Evolutionary conservation across 2,888 invertebrate species (phyloP), one percentile per base, ranked within the genome.

Genomic region (Bellardia bayeri): DNA sequence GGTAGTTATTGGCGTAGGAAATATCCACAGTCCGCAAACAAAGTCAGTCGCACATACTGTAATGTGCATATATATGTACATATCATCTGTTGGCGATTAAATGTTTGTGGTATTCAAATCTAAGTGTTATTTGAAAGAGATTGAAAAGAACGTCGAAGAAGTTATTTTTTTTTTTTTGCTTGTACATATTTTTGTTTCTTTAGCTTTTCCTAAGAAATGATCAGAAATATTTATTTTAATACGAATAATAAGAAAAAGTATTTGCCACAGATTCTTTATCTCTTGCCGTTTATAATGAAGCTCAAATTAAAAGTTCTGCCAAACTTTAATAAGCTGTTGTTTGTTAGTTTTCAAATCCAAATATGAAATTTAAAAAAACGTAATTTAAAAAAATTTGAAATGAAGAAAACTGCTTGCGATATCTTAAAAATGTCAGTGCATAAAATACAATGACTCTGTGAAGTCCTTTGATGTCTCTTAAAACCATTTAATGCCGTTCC

Each of bases 71-170:
- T 7, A 23, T 54, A 42, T 3, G 23, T 74, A 75, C 80, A 68
- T 63, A 81, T 85, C 85, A 85, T 85, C 85, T 85, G 75, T 75
- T 85, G 33, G 7, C 80, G 85, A 85, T 85, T 85, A 85, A 80
- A 85, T 68, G 80, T 74, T 76, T 85, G 68, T 63, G 80, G 80
- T 81, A 85, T 80, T 85, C 85, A 85, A 85, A 85, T 85, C 85
- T 75, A 81, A 85, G 80, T 85, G 80, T 85, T 85, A 85, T 85
- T 85, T 81, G 63, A 75, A 75, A 63, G 63, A 75, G 75, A 81
- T 81, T 85, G 85, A 85, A 80, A 33, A 51, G 37, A 85, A 81
- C 78, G 56, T 83, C 23, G 33, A 33, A 45, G n/a, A 49, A 72
- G 56, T 58, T 56, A 40, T 45, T 66, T 66, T 76, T 64, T 16